These are phyloP conservation scores for Drosophila ohnishii DNA, from an alignment of 1,140 invertebrate species.

Conservation along the genomic window DNA sequence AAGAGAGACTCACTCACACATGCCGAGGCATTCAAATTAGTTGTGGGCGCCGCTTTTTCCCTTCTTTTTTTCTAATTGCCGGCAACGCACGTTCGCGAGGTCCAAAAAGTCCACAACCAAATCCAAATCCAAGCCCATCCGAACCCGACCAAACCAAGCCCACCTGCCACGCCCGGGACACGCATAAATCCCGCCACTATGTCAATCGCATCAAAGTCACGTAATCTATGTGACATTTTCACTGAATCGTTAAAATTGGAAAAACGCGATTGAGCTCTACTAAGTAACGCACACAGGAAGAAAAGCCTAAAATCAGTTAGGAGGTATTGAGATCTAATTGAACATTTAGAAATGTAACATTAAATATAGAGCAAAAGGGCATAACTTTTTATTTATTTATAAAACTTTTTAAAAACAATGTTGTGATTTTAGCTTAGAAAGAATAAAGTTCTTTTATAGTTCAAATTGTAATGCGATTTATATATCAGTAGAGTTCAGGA, in stretches of 20 bases:
- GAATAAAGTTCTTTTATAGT: background rate
- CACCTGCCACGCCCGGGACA: conserved; percentile 48
- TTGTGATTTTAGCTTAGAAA: background rate
- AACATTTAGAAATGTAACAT: background rate
- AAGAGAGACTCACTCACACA: conserved; percentile 42
- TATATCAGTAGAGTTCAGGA: background rate
- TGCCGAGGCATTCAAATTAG: conserved; percentile 73
- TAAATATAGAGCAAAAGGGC: no score
- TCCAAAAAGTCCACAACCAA: conserved; percentile 19
- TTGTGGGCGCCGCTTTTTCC: conserved; percentile 58
- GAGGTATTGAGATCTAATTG: background rate
- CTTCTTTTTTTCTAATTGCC: conserved; percentile 59
- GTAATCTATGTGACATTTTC: conserved; percentile 82
- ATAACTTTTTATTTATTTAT: background rate
- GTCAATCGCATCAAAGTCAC: conserved; percentile 81
- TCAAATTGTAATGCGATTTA: background rate
- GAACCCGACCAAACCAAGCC: conserved; percentile 21
- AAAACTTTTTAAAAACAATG: background rate
- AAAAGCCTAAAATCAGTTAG: conserved; percentile 14
- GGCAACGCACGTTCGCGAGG: conserved; percentile 57
- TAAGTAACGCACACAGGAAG: conserved; percentile 15
- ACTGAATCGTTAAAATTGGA: conserved; percentile 77
- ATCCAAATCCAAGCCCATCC: conserved; percentile 23
- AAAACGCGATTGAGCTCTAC: conserved; percentile 57
- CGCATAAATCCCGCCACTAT: conserved; percentile 80